Percentiles rank a stretch among this genome's conserved stretches.
Conservation (phyloP, 2,888 invertebrate species). For the Mactromeris polynyma region DNA sequence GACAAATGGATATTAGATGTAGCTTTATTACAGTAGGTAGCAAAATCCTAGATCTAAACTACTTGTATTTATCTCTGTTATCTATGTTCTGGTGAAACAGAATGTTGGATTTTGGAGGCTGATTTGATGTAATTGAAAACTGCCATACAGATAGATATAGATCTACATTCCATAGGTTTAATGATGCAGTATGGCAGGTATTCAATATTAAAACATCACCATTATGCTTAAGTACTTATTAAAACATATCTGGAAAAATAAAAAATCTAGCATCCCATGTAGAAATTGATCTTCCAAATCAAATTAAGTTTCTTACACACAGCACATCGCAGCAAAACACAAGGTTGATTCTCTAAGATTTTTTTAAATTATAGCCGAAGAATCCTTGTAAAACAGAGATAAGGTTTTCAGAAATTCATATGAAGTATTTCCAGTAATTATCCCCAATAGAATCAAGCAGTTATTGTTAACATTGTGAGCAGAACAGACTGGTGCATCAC, state of each 20-base stretch:
- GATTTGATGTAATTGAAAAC: constrained; percentile 17
- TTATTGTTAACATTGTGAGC: not conserved
- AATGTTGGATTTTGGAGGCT: not conserved
- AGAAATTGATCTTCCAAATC: not conserved
- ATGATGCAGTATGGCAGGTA: not conserved
- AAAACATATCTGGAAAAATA: not conserved
- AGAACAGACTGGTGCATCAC: not conserved
- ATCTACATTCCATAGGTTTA: not conserved
- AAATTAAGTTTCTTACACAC: not conserved
- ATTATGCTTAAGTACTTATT: not conserved
- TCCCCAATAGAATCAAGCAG: no score
- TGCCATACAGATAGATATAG: not conserved
- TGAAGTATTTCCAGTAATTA: not conserved
- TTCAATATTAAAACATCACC: constrained; percentile 11
- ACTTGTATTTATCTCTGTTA: not conserved
- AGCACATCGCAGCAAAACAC: not conserved
- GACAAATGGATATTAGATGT: constrained; percentile 12
- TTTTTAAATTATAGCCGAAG: no score
- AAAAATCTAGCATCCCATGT: not conserved
- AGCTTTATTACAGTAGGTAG: not conserved
- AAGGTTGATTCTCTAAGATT: no score
- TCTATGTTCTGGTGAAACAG: not conserved
- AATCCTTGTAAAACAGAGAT: no score
- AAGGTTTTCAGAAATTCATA: not conserved
- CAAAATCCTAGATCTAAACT: not conserved